Percentiles rank a stretch among this genome's conserved stretches.
Conservation (phyloP, 1,140 invertebrate genomes). For the Aricia agestis region DNA sequence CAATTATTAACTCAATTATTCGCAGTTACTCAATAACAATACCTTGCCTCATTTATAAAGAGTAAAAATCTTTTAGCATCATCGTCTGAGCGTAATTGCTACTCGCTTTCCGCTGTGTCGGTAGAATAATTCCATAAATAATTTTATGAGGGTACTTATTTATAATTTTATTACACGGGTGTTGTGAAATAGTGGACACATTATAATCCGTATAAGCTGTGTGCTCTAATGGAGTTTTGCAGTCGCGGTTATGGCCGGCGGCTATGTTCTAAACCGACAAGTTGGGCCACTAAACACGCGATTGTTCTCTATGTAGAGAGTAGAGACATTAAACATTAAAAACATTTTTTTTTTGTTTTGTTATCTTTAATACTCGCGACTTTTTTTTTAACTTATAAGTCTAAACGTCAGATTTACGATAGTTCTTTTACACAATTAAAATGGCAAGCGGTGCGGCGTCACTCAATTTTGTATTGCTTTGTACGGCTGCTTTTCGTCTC, state of each 20-base stretch:
- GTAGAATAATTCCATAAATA: neutral
- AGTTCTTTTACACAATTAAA: no score
- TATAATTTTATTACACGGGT: neutral
- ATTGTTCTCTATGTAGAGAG: neutral
- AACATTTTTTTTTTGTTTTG: neutral
- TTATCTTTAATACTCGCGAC: no score
- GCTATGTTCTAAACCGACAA: slow-evolving; percentile 29
- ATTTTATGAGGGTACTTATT: neutral
- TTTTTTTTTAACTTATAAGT: no score
- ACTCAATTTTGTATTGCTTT: no score
- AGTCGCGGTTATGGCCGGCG: slow-evolving; percentile 27
- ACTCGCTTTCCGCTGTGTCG: neutral
- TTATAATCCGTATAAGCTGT: neutral
- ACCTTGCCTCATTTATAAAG: no score
- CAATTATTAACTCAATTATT: no score
- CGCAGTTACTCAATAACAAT: no score
- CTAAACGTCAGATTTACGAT: no score
- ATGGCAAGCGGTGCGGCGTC: no score
- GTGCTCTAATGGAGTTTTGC: slow-evolving; percentile 37
- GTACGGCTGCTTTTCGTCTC: no score
- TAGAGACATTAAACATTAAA: neutral
- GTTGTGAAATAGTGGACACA: neutral
- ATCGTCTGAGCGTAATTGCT: neutral
- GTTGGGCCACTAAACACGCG: slow-evolving; percentile 28
- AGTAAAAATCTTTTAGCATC: neutral